phyloP scores from a whole-genome alignment of 2,797 vertebrate genomes.

The Mus caroli region DNA sequence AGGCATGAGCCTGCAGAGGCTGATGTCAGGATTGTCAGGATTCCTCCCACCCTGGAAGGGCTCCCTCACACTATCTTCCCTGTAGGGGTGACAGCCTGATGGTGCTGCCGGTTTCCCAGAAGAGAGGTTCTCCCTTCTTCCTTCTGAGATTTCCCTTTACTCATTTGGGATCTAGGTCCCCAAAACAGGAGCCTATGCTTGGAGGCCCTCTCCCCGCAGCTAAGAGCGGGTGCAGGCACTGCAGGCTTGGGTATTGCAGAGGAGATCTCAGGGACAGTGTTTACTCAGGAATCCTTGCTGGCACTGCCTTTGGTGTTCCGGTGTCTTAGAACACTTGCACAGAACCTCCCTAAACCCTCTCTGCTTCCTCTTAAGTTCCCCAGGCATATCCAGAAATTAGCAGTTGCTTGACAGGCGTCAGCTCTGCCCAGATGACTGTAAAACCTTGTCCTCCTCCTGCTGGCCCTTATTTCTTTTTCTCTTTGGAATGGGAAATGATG shows the following conservation, averaged over 20 bases:
- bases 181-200: neutral
- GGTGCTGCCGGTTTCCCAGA: neutral
- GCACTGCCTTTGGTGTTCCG: neutral
- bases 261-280: constrained; percentile 8
- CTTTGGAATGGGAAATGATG: neutral
- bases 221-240: constrained; percentile 28
- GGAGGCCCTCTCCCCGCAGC: neutral
- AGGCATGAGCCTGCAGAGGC: neutral
- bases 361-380: neutral
- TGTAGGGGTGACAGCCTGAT: constrained; percentile 6
- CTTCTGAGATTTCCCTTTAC: constrained; percentile 3
- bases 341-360: neutral
- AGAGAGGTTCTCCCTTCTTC: constrained; percentile 45
- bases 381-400: neutral
- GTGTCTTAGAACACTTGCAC: neutral
- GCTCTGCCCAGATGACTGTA: neutral
- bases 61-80: neutral
- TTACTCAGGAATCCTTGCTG: constrained; percentile 59
- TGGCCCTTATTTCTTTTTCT: neutral
- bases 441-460: neutral
- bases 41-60: neutral
- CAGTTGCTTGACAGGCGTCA: neutral
- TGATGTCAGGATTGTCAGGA: neutral
- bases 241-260: neutral
- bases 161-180: constrained; percentile 46